Evolutionary conservation across 2,797 vertebrate genomes (phyloP), one percentile per base, ranked within the genome.

Genomic region (Varecia variegata): DNA sequence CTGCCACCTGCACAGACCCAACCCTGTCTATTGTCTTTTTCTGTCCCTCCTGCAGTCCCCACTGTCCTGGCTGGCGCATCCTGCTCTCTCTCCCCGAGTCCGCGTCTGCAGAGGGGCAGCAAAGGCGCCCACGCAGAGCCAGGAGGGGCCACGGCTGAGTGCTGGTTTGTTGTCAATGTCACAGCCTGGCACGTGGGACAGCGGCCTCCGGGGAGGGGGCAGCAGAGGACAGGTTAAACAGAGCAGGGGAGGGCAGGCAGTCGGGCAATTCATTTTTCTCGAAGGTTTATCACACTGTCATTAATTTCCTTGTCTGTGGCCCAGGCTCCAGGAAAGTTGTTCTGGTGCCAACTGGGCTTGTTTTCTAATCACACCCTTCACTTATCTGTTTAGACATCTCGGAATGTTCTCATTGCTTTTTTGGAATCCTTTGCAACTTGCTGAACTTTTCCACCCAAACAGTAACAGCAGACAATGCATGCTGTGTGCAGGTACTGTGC

Each of bases 91-190:
- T 56, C 96, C 86, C 88, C 79, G 77, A 32, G 32, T 7, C 92
- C 97, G 90, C 60, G 80, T 85, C 92, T 93, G 90, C 85, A 94
- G 97, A 94, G 73, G 94, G 97, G 83, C 74, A 95, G 38, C 90
- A 95, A 92, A 97, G 96, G 97, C 98, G 98, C 98, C 97, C 87
- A 97, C 90, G 79, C 88, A 85, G 82, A 97, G 98, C 0, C 60
- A 2, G 97, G 93, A 95, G 91, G 81, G 93, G 88, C 67, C 85
- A 81, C 56, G 93, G 96, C 38, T 90, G 93, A 88, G 84, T 90
- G 96, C 92, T 94, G 93, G 38, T 80, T 95, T 93, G 96, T 94
- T 96, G 93, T 30, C 93, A 97, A 93, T 82, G 70, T 47, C 20
- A 21, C 13, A n/a, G 47, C 47, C 74, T 2, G 20, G 50, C 9